Percentiles rank a stretch among this genome's conserved stretches.
Evolutionary conservation across 2,797 vertebrate species (phyloP).

Genomic region (Peromyscus attwateri): DNA sequence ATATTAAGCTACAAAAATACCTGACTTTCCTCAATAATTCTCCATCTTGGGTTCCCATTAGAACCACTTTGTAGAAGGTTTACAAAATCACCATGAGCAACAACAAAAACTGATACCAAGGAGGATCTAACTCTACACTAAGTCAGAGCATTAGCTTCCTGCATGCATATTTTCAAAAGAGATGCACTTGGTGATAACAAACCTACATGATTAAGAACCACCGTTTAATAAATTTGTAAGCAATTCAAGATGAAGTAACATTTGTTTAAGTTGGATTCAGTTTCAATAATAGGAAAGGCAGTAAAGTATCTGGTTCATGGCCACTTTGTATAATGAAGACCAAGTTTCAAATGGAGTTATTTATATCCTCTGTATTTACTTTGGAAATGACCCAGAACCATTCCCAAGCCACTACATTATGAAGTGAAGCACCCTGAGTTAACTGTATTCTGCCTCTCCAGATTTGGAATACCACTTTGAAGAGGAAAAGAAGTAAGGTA

Average conservation of each 20-base stretch:
- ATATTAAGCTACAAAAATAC: constrained; percentile 5
- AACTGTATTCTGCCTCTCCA: constrained; percentile 3
- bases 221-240: constrained; percentile 24
- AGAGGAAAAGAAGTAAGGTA: neutral
- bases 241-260: constrained; percentile 53
- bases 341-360: constrained; percentile 17
- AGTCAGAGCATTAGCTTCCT: neutral
- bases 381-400: neutral
- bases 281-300: constrained; percentile 25
- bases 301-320: neutral
- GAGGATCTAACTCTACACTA: neutral
- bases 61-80: neutral
- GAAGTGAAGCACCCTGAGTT: neutral
- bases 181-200: constrained; percentile 12
- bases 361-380: neutral
- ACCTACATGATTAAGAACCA: constrained; percentile 12
- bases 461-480: neutral
- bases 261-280: neutral
- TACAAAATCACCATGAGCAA: neutral
- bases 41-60: neutral
- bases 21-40: constrained; percentile 55
- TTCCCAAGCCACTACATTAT: neutral
- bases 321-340: neutral
- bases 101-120: neutral
- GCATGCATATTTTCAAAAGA: constrained; percentile 37